phyloP scores from a whole-genome alignment of 2,113 vertebrate species.

The Nettapus auritus region DNA sequence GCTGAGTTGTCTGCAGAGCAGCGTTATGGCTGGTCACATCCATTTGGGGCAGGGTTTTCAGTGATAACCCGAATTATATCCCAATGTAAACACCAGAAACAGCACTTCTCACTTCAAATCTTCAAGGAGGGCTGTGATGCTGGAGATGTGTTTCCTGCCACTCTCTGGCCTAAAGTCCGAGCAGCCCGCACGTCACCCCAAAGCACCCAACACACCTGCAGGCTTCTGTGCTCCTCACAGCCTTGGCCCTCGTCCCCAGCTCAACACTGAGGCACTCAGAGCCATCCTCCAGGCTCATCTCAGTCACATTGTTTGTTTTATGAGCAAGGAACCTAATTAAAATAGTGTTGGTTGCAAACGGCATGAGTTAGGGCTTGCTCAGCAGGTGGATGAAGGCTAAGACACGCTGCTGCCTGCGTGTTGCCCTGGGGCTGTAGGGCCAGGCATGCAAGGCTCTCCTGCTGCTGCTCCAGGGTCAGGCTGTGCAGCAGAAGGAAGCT shows the following conservation, averaged over 20 bases:
- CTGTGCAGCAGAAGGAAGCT: background rate
- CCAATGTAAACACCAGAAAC: background rate
- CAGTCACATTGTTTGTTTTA: background rate
- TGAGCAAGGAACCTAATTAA: background rate
- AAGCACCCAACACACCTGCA: background rate
- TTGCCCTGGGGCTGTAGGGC: accelerated
- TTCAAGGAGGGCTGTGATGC: accelerated
- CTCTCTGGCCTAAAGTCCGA: background rate
- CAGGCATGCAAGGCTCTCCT: accelerated
- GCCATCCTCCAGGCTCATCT: accelerated
- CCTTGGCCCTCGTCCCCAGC: accelerated
- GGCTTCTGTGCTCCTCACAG: background rate
- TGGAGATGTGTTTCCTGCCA: background rate
- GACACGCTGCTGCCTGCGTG: background rate
- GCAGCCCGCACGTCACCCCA: background rate
- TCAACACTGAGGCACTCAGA: background rate
- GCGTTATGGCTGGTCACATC: background rate
- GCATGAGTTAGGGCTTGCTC: background rate
- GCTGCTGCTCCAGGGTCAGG: background rate
- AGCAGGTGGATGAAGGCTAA: background rate
- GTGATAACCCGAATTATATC: background rate
- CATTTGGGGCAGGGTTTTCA: accelerated
- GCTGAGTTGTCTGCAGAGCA: accelerated
- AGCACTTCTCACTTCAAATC: background rate
- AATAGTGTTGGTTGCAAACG: background rate